Evolutionary conservation across 2,888 invertebrate genomes (phyloP), one percentile per base, ranked within the genome.

Genomic region (Cryptocephalus moraei): DNA sequence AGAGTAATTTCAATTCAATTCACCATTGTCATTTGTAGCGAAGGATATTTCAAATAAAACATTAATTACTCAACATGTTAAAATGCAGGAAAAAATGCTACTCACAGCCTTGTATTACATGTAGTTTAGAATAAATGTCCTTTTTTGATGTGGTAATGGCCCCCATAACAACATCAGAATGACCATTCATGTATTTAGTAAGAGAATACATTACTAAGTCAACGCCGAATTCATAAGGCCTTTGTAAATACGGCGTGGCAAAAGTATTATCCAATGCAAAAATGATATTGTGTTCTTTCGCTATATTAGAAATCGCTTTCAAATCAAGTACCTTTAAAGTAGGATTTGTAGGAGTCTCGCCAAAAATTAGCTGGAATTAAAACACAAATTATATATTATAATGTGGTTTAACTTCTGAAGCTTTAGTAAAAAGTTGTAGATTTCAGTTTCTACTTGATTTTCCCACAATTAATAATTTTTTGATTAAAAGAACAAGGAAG

Each of bases 261-360:
- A 56, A 56, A 8, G 60, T 58, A 41, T 59, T 60, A 34, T 60
- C 58, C 8, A 60, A 53, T 8, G 47, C 52, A 8, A 59, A 22
- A 4, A 55, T 22, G 39, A 56, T 13, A 1, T 51, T 33, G 22
- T 68, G 63, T 9, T 67, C 67, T 59, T 76, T 81, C 47, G 79
- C 75, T 2, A 79, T 69, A 47, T 81, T 77, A 1, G 76, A 67
- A 39, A 89, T 72, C 1, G 76, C 80, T 56, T 78, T 75, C 43
- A 95, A 86, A 65, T 95, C 92, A 4, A 81, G 77, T 13, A 94
- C 75, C 73, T 88, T 88, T 54, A 93, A 68, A 8, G 86, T 69
- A 0, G 94, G 94, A 73, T 95, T 94, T 9, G 93, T 90, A 0
- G 94, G 94, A 0, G 88, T 84, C 69, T 95, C 95, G 49, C 93